Percentiles rank a stretch among this genome's conserved stretches.
Conservation (phyloP, 2,797 vertebrate species). For the Rhynchotus rufescens region DNA sequence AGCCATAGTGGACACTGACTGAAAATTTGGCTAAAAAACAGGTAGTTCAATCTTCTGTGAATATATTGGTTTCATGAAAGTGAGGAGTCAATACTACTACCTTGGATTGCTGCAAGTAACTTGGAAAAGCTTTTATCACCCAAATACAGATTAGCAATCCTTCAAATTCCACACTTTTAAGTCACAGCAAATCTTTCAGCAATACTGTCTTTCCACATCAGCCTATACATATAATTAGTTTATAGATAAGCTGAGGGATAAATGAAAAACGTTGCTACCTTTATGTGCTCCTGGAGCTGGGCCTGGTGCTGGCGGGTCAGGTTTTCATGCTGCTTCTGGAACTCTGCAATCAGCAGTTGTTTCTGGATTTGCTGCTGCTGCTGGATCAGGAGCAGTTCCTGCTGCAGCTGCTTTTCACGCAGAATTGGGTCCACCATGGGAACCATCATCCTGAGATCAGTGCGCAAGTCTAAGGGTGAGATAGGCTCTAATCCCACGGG, state of each 20-base stretch:
- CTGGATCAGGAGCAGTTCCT: constrained; percentile 95
- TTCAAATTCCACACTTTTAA: not conserved
- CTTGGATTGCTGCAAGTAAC: not conserved
- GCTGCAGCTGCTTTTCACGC: constrained; percentile 96
- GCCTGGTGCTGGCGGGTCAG: constrained; percentile 97
- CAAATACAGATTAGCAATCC: not conserved
- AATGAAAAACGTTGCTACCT: constrained; percentile 86
- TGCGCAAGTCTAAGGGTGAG: constrained; percentile 93
- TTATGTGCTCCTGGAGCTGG: constrained; percentile 98
- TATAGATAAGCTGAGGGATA: not conserved
- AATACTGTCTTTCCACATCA: not conserved
- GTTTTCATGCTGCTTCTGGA: constrained; percentile 99
- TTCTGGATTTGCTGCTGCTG: constrained; percentile 99
- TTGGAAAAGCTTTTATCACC: not conserved
- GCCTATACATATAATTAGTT: not conserved
- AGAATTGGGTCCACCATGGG: constrained; percentile 90
- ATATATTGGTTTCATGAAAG: not conserved
- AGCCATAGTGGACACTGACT: not conserved
- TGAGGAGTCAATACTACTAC: not conserved
- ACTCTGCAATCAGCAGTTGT: constrained; percentile 96
- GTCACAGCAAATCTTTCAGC: not conserved
- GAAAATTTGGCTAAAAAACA: not conserved
- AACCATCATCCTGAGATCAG: constrained; percentile 94
- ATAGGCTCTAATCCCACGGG: constrained; percentile 88
- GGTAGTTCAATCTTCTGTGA: not conserved